These are phyloP conservation scores for Leistus spinibarbis DNA, from an alignment of 2,888 invertebrate genomes.

Conservation along the genomic window DNA sequence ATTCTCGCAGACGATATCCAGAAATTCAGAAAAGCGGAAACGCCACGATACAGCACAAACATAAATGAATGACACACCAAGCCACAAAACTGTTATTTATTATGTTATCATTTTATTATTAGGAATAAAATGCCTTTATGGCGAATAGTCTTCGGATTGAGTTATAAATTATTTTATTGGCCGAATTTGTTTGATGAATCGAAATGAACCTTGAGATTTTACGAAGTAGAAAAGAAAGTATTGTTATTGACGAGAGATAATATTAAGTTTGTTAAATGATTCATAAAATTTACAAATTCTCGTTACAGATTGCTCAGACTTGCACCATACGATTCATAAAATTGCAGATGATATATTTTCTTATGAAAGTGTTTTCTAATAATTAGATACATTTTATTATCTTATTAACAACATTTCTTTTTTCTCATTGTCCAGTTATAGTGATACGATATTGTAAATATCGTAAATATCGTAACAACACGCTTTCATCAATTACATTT, in stretches of 20 bases:
- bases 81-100: not conserved
- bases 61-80: not conserved
- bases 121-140: not conserved
- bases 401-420: not conserved
- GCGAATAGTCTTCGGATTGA: not conserved
- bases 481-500: not conserved
- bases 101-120: not conserved
- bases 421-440: not conserved
- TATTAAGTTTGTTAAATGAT: too few relatives aligned
- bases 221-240: too few relatives aligned
- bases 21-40: conserved; percentile 19
- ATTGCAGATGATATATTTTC: too few relatives aligned
- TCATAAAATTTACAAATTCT: too few relatives aligned
- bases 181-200: not conserved
- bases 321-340: too few relatives aligned
- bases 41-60: not conserved
- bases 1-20: conserved; percentile 19
- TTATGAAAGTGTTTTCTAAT: too few relatives aligned
- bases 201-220: too few relatives aligned
- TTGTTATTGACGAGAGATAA: too few relatives aligned
- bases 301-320: too few relatives aligned
- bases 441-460: not conserved
- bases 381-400: not conserved
- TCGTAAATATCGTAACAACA: not conserved
- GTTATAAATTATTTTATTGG: not conserved